Evolutionary conservation across 2,797 vertebrate genomes (phyloP).

Genomic region (Myotis findleyi): DNA sequence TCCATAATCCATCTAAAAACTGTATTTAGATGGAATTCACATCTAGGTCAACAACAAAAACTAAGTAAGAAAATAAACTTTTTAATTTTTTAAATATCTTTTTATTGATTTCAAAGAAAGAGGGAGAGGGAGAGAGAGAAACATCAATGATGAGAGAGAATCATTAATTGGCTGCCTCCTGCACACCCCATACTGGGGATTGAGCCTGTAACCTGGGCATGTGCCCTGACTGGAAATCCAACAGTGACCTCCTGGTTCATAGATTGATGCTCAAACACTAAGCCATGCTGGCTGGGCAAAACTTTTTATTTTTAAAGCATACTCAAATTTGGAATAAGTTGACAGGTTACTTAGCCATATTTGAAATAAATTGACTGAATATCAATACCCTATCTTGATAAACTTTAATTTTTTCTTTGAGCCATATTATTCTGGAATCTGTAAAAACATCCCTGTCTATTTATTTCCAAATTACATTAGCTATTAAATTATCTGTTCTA

Average conservation of each 20-base stretch:
- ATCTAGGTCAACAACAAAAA: conserved; percentile 36
- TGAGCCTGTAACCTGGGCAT: no score
- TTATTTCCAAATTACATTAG: conserved; percentile 70
- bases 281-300: background rate
- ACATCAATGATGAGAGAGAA: no score
- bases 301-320: conserved; percentile 60
- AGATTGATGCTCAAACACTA: no score
- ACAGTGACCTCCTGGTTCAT: no score
- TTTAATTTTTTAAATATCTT: background rate
- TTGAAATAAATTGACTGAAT: conserved; percentile 75
- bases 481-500: conserved; percentile 59
- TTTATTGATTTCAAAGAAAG: no score
- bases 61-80: conserved; percentile 57
- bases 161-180: no score
- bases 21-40: conserved; percentile 67
- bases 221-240: no score
- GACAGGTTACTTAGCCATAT: conserved; percentile 69
- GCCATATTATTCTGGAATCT: conserved; percentile 48
- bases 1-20: conserved; percentile 54
- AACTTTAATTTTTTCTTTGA: background rate
- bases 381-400: conserved; percentile 68
- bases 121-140: no score
- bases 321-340: conserved; percentile 56
- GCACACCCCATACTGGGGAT: no score
- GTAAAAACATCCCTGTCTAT: conserved; percentile 8